A percentile compares a stretch with the other conserved stretches of the same genome.
Evolutionary conservation across 2,113 vertebrate species (phyloP).

Genomic region (Scalopus aquaticus): DNA sequence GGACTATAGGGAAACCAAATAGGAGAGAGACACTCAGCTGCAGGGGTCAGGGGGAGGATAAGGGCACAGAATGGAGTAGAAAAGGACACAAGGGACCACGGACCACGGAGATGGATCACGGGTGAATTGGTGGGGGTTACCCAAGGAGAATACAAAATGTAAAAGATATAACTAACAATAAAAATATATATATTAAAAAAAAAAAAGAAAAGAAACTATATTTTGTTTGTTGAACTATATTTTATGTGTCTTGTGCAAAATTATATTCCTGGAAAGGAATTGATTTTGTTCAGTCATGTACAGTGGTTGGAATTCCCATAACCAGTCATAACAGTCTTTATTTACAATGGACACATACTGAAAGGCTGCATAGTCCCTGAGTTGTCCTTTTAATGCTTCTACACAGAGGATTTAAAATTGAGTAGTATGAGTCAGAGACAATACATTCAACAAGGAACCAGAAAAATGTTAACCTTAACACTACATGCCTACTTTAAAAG

Average conservation of each 20-base stretch:
- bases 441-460: not conserved
- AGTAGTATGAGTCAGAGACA: not conserved
- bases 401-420: not conserved
- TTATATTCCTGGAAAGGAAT: not conserved
- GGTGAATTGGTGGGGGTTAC: too few relatives aligned
- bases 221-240: not conserved
- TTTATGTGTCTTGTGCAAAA: not conserved
- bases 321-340: not conserved
- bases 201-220: too few relatives aligned
- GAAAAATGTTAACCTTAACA: conserved; percentile 32
- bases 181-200: too few relatives aligned
- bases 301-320: not conserved
- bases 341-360: not conserved
- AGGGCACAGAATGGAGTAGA: too few relatives aligned
- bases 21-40: too few relatives aligned
- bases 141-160: too few relatives aligned
- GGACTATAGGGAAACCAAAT: too few relatives aligned
- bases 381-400: not conserved
- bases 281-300: not conserved
- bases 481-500: not conserved
- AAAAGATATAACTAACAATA: too few relatives aligned
- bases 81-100: too few relatives aligned
- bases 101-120: too few relatives aligned
- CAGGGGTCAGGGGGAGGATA: too few relatives aligned
- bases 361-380: not conserved